Base-by-base conservation (phyloP, 2,888 invertebrate genomes). In the Toxonevra muliebris region DNA sequence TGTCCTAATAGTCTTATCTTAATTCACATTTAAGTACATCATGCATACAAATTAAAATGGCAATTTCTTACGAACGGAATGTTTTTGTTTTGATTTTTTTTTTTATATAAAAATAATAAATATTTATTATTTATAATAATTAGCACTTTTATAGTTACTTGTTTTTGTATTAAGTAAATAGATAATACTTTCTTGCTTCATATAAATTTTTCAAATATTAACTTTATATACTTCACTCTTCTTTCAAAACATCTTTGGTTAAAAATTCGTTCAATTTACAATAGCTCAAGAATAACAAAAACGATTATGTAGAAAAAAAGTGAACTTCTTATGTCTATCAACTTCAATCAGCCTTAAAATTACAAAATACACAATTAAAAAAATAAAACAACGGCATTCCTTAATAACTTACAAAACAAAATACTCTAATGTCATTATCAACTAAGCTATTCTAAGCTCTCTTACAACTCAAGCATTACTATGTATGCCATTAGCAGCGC, bases 191-290 rank as follows among this genome's bases (percentile, higher is more conserved):
- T 30, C 30, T 30, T 30, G 2, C 30, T 30, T 30, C 7, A 30
- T 7, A 30, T 7, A 7, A 30, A 4, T 30, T 30, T 30, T 30
- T 30, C 3, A 30, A 30, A 30, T 30, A 30, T 30, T 30, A 4
- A 30, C 30, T 30, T 30, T 7, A 30, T 7, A 7, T 7, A 4
- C 30, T 30, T 76, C 73, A 74, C 12, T n/a, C 8, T 52, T 11
- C 15, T 7, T n/a, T 11, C 15, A 52, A n/a, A 15, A 17, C 15
- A 17, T 48, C 82, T 80, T 80, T 82, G 82, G 81, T 81, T 75
- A 73, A 69, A 73, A 73, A 74, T 74, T 74, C 71, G 72, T 76
- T 72, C 71, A 59, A 69, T 68, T 67, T 61, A 54, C 57, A 55
- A 65, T 68, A 54, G 55, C 65, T 65, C 45, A 60, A 53, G 61